Conservation (phyloP, 2,797 vertebrate genomes). For the Phoeniculus purpureus region DNA sequence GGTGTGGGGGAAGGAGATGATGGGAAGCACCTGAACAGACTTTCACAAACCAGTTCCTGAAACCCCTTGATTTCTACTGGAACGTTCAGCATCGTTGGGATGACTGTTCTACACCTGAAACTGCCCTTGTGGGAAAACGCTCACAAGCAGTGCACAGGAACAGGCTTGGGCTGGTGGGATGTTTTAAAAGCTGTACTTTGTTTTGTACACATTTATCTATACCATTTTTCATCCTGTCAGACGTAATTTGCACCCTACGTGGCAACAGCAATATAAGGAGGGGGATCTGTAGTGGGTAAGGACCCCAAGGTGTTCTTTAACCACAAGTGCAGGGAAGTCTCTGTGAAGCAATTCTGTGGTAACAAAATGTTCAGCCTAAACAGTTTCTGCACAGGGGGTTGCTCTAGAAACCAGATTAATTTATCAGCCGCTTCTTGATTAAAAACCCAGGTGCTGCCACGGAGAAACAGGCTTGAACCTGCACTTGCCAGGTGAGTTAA, state of each 20-base stretch:
- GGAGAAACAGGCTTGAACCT: background rate
- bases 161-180: background rate
- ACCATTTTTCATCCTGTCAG: background rate
- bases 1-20: background rate
- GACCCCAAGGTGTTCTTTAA: background rate
- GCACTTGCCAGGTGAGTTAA: background rate
- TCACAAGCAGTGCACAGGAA: background rate
- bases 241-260: background rate
- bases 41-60: background rate
- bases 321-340: background rate
- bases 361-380: background rate
- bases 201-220: background rate
- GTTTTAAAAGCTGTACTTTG: background rate
- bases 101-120: background rate
- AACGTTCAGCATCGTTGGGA: slow-evolving; percentile 1
- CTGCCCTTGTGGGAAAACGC: background rate
- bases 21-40: background rate
- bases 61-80: background rate
- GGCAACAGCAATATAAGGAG: background rate
- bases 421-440: background rate
- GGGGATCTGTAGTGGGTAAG: background rate
- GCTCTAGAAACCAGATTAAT: background rate
- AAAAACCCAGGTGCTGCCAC: background rate
- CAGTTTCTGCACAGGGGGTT: background rate
- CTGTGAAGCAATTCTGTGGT: background rate